Conservation (phyloP, 2,797 vertebrate species). For the Ctenopoma multispine region DNA sequence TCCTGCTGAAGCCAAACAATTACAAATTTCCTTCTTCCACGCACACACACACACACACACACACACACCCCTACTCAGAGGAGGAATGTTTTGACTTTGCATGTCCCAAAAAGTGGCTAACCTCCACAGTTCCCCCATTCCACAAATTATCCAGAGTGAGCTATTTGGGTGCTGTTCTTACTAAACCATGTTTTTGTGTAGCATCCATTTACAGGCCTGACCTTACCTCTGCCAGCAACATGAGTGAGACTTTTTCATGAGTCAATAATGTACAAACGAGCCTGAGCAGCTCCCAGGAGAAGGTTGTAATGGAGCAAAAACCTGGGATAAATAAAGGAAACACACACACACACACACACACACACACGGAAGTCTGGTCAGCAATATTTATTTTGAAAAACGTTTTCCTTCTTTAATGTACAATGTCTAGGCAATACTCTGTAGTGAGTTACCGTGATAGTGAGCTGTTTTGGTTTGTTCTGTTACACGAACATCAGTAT, state of each 20-base stretch:
- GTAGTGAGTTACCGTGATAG: background rate
- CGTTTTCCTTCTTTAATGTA: background rate
- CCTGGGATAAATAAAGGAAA: slow-evolving; percentile 7
- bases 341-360: no score
- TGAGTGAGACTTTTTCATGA: slow-evolving; percentile 38
- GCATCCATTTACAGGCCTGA: slow-evolving; percentile 58
- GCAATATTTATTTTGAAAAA: background rate
- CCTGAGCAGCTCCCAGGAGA: slow-evolving; percentile 16
- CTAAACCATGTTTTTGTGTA: slow-evolving; percentile 44
- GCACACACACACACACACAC: background rate
- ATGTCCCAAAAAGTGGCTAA: slow-evolving; percentile 5
- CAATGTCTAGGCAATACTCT: background rate
- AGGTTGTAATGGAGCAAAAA: slow-evolving; percentile 20
- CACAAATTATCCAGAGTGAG: slow-evolving; percentile 50
- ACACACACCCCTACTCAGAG: background rate
- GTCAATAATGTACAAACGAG: slow-evolving; percentile 49
- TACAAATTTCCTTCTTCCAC: background rate
- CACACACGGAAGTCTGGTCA: background rate
- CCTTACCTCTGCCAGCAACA: slow-evolving; percentile 53
- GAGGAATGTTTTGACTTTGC: slow-evolving; percentile 23
- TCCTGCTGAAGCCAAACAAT: background rate
- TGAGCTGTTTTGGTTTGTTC: background rate
- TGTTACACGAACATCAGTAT: background rate
- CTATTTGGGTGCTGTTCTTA: slow-evolving; percentile 26
- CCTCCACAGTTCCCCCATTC: slow-evolving; percentile 7